Evolutionary conservation across 2,888 invertebrate species (phyloP), one percentile per base, ranked within the genome.

Genomic region (Metalampra italica): DNA sequence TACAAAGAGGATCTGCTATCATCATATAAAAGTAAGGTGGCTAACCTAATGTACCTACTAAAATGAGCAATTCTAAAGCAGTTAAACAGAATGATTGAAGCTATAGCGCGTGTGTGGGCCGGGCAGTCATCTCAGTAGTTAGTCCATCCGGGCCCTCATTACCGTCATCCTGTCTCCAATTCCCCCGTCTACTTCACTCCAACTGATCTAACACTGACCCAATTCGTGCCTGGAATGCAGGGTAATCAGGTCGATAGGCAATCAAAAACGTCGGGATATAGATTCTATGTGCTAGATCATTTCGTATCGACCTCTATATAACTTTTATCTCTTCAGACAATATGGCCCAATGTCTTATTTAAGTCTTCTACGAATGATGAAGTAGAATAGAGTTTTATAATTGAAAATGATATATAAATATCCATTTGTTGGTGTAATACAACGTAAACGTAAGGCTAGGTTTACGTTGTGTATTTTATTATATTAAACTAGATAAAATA

Each of bases 131-230:
- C 55, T 69, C 63, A 64, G 49, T 61, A 63, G 64, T 63, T 57
- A 50, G 64, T 50, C 53, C 60, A 62, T 66, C 58, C 64, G 64
- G 57, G 15, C 64, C 57, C 66, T 78, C 68, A 83, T 84, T 84
- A 77, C 69, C 67, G 59, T 65, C 78, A 77, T 86, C 86, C 86
- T 82, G 86, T 57, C 62, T 67, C 53, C 66, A 71, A 67, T 69
- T 64, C 67, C 47, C 45, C 40, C n/a, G 5, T 22, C 22, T 22
- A 22, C 22, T 22, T 22, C 5, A 22, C 22, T 36, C 32, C 37
- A 67, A 53, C 52, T 55, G 50, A 63, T 64, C 71, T 76, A 80
- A 80, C 78, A 85, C 75, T 86, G 85, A 85, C 86, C 85, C 68
- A 80, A n/a, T n/a, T n/a, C 58, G 78, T 85, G 74, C 70, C 66